Base-by-base conservation (phyloP, 2,797 vertebrate genomes). In the Acipenser transmontanus region DNA sequence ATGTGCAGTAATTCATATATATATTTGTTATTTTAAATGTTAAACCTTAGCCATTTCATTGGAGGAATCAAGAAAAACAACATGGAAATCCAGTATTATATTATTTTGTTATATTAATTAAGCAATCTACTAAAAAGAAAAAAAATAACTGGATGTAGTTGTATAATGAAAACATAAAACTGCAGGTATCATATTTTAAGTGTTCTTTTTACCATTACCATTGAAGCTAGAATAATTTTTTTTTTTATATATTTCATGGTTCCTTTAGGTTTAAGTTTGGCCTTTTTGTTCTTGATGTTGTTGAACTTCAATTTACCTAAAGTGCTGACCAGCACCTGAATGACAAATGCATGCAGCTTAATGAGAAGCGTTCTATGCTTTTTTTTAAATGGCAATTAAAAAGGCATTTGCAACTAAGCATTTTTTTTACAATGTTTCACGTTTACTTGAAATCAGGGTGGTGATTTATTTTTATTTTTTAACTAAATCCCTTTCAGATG, bases 401-500 rank as follows among this genome's bases (percentile, higher is more conserved):
- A 54, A 1, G 52, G 52, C 52, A 54, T 9, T 54, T 4, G 8
- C 52, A 54, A 9, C 9, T 54, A 54, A 61, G 60, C 60, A 61
- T 61, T 61, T 34, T 54, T 54, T 54, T 54, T 54, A 9, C 52
- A 54, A 54, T 4, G 52, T n/a, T 34, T 5, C 60, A 61, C 13
- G 17, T 61, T 8, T 34, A 61, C n/a, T 34, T 47, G 9, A 8
- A 17, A n/a, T 57, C 12, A 9, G 47, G 7, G 17, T 47, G 4
- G 7, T 67, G 20, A 56, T 6, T 59, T 56, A 13, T 59, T 7
- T 62, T 5, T 70, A 8, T 63, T 14, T 57, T 57, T 57, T 14
- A 11, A 57, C 52, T 10, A 61, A 61, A 14, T 34, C 17, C 69
- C 49, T 20, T 62, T 68, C 77, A 99, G 97, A 99, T 78, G 89